These are phyloP conservation scores for Pseudomyrmex dendroicus DNA, from an alignment of 1,140 invertebrate species.

Conservation along the genomic window DNA sequence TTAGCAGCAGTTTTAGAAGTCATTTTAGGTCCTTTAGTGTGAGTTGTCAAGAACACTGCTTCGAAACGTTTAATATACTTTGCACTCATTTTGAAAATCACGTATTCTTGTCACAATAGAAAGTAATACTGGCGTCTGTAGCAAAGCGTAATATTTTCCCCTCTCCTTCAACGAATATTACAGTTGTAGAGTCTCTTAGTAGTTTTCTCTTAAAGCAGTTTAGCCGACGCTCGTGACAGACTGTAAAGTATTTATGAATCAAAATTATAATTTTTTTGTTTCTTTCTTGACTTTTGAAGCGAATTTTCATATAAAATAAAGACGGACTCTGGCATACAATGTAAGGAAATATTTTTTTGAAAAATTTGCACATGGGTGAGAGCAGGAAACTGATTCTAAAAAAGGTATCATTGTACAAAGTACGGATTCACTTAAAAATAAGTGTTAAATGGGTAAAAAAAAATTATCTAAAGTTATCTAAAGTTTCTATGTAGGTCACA, in stretches of 20 bases:
- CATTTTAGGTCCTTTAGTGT: no score
- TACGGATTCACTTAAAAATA: slow-evolving; percentile 15
- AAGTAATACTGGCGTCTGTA: no score
- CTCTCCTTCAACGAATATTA: no score
- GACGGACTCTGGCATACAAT: slow-evolving; percentile 15
- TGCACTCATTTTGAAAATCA: no score
- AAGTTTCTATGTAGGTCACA: slow-evolving; percentile 1
- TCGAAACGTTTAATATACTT: no score
- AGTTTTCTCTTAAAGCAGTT: no score
- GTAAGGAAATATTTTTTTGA: slow-evolving; percentile 3
- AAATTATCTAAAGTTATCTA: neutral
- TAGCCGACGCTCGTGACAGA: no score
- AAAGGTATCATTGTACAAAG: neutral
- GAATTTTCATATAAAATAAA: slow-evolving; percentile 20
- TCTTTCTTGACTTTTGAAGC: slow-evolving; percentile 1
- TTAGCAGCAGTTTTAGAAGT: no score
- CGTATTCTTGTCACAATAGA: no score
- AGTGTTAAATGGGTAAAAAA: slow-evolving; percentile 1
- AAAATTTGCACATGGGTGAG: slow-evolving; percentile 15
- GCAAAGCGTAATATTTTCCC: no score
- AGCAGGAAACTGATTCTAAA: slow-evolving; percentile 6
- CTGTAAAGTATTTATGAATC: neutral
- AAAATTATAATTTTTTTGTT: slow-evolving; percentile 30
- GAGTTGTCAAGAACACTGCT: no score
- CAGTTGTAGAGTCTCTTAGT: no score